phyloP scores from a whole-genome alignment of 2,113 vertebrate genomes.

The Pedionomus torquatus region DNA sequence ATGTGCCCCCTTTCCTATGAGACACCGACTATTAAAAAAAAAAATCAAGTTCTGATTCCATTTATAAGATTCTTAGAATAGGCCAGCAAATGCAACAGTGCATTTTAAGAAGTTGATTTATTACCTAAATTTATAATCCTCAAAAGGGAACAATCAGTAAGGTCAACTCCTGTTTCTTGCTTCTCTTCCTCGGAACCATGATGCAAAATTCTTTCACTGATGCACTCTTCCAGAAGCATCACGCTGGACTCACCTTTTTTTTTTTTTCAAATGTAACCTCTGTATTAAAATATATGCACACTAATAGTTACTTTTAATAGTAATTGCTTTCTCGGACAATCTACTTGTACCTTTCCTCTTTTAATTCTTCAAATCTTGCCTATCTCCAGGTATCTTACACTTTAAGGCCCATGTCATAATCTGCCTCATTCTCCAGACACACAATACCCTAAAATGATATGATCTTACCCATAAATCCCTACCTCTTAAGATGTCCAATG shows the following conservation, averaged over 20 bases:
- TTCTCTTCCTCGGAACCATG: not conserved
- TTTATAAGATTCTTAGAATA: not conserved
- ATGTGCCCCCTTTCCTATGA: not conserved
- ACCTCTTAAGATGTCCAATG: not conserved
- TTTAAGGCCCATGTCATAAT: not conserved
- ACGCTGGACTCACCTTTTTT: not conserved
- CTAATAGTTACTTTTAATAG: not conserved
- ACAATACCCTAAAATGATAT: not conserved
- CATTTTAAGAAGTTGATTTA: not conserved
- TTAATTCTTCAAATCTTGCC: not conserved
- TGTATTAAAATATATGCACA: not conserved
- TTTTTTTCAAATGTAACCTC: not conserved
- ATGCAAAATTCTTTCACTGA: not conserved
- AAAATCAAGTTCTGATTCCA: not conserved
- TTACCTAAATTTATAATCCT: not conserved
- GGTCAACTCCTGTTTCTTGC: not conserved
- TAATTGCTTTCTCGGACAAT: not conserved
- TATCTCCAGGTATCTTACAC: not conserved
- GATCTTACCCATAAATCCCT: not conserved
- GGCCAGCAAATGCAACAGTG: not conserved
- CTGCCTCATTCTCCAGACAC: not conserved
- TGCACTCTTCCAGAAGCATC: not conserved
- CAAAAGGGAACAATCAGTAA: not conserved
- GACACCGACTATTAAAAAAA: fast-evolving
- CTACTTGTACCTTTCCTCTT: not conserved